Evolutionary conservation across 1,140 invertebrate species (phyloP), one percentile per base, ranked within the genome.

Genomic region (Bemisia tabaci): DNA sequence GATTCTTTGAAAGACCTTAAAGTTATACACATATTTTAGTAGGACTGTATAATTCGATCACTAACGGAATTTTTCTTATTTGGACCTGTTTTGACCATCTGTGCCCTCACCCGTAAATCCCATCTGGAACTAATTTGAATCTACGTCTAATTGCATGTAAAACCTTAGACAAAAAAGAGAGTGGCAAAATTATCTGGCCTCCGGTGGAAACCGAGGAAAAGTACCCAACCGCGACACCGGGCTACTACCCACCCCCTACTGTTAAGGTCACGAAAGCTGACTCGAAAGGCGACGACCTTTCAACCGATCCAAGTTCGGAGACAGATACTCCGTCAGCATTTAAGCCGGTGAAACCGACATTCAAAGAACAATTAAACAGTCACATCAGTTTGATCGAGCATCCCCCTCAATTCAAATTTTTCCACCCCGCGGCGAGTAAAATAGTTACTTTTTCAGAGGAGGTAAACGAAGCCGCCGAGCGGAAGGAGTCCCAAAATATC

Each of bases 141-240:
- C 33, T 17, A 9, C 33, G 17, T 48, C n/a, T 48, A 48, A 48
- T 48, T 48, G 33, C 33, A 48, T 48, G 33, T 48, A 9, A 5
- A 9, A 9, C 33, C 17, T 48, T 17, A 48, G 33, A 9, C 33
- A 48, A 9, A 9, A 48, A 48, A 48, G 33, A 48, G 17, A 78
- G 77, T 75, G 76, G 80, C 60, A 80, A 80, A 78, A 83, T 79
- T 74, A 79, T 85, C 33, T 48, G 33, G 33, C 33, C 33, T 24
- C 65, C 65, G 11, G 65, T 65, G 5, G 72, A 70, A 69, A 11
- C 61, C 21, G 60, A 65, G 12, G 71, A 71, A 66, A 70, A 72
- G 26, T 63, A 68, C 48, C 60, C 66, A 22, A 71, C 67, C 22
- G 68, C 68, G 23, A 66, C 66, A 21, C 63, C 67, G 12, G 59